phyloP scores from a whole-genome alignment of 2,888 invertebrate genomes.

The Tiphia femorata region DNA sequence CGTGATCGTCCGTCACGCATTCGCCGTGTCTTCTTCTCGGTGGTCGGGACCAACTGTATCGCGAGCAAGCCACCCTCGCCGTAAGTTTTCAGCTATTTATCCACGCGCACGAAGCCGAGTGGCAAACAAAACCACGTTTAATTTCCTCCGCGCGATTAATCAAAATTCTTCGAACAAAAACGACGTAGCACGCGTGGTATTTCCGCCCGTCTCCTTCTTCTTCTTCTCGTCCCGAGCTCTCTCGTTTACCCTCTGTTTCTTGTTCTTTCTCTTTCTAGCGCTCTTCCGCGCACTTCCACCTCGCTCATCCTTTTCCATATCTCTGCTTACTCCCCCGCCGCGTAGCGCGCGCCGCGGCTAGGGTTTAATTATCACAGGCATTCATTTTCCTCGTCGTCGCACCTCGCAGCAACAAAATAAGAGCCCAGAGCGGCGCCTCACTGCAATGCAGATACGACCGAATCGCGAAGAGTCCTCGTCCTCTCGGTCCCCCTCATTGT shows the following conservation, averaged over 20 bases:
- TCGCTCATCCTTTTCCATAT: too few relatives aligned
- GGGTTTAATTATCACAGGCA: constrained; percentile 39
- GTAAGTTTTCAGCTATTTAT: background rate
- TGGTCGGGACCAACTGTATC: background rate
- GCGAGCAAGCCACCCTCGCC: background rate
- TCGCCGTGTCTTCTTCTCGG: background rate
- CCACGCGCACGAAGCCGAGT: background rate
- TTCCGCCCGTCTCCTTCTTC: background rate
- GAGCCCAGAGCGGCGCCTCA: constrained; percentile 10
- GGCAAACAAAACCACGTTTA: constrained; percentile 21
- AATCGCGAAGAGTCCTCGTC: constrained; percentile 27
- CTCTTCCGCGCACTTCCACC: too few relatives aligned
- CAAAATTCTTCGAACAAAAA: constrained; percentile 26
- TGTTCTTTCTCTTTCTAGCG: constrained; percentile 13
- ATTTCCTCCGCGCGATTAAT: constrained; percentile 39
- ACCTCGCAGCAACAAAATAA: constrained; percentile 37
- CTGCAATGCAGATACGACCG: constrained; percentile 38
- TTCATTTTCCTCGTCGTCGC: constrained; percentile 40
- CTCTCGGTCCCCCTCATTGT: constrained; percentile 3
- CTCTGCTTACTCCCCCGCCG: too few relatives aligned
- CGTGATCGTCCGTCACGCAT: too few relatives aligned
- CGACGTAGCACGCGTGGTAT: too few relatives aligned
- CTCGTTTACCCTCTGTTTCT: too few relatives aligned
- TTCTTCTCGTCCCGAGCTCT: background rate
- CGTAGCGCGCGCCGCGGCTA: background rate